phyloP scores from a whole-genome alignment of 2,888 invertebrate genomes.

The Melinopterus prodromus region DNA sequence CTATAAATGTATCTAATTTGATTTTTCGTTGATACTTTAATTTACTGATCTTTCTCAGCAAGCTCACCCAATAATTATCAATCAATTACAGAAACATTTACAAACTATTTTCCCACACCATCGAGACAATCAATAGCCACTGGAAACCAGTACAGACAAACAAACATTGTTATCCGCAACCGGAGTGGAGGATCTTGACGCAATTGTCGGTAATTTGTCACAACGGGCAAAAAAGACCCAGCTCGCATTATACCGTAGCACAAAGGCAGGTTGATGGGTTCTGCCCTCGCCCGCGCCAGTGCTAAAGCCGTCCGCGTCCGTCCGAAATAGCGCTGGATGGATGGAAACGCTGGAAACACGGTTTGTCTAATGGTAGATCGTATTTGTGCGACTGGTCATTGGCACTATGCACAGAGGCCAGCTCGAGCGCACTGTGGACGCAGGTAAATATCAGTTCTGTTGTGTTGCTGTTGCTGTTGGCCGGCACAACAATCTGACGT shows the following conservation, averaged over 20 bases:
- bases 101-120: background rate
- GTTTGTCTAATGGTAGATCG: background rate
- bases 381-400: background rate
- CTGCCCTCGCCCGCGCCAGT: background rate
- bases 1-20: no score
- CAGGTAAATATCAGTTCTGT: constrained; percentile 27
- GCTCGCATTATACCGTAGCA: background rate
- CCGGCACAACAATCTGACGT: constrained; percentile 38
- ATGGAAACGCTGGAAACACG: background rate
- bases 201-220: background rate
- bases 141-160: background rate
- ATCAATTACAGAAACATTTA: no score
- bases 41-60: no score
- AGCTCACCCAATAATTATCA: no score
- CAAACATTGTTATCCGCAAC: background rate
- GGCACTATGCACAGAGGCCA: background rate
- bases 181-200: background rate
- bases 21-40: no score
- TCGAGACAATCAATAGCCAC: background rate
- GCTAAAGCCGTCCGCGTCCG: background rate
- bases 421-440: background rate
- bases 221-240: background rate
- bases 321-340: background rate
- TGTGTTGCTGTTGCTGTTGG: background rate
- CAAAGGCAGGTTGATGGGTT: background rate